Evolutionary conservation across 35 echinoderm and acorn worm species (phyloP).

Genomic region (Heliocidaris erythrogramma): DNA sequence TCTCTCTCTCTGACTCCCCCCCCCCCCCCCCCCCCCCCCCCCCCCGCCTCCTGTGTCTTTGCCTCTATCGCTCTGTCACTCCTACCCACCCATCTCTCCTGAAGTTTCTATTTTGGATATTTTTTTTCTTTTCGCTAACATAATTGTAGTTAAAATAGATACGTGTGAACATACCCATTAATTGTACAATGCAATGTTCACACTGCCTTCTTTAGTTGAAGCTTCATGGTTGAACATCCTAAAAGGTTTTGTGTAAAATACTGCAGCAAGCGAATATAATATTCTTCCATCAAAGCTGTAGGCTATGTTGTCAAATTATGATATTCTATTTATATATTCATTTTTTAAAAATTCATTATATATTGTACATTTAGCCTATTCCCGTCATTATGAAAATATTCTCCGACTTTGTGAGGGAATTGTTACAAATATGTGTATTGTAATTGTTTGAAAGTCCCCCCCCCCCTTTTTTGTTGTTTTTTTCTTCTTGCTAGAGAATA

Average conservation of each 20-base stretch:
- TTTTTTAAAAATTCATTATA: neutral
- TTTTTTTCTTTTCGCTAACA: too few relatives aligned
- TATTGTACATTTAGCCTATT: neutral
- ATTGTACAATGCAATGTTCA: neutral
- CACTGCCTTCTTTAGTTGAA: neutral
- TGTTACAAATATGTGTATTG: neutral
- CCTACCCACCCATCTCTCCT: too few relatives aligned
- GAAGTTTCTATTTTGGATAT: neutral
- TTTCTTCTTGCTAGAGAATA: neutral
- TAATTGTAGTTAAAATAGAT: too few relatives aligned
- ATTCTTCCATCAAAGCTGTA: neutral
- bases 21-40: too few relatives aligned
- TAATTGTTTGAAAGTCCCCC: neutral
- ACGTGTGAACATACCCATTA: neutral
- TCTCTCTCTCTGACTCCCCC: too few relatives aligned
- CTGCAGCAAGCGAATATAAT: neutral
- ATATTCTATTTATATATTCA: conserved; percentile 1
- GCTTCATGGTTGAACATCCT: neutral
- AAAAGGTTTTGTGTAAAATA: neutral
- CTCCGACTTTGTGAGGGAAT: neutral
- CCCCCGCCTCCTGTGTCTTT: neutral
- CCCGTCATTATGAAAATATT: neutral
- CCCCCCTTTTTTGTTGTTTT: neutral
- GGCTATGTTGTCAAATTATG: neutral
- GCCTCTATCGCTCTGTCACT: too few relatives aligned